Conservation (phyloP, 64 coral and sea anemone genomes). For the Dendrophyllia cribrosa region DNA sequence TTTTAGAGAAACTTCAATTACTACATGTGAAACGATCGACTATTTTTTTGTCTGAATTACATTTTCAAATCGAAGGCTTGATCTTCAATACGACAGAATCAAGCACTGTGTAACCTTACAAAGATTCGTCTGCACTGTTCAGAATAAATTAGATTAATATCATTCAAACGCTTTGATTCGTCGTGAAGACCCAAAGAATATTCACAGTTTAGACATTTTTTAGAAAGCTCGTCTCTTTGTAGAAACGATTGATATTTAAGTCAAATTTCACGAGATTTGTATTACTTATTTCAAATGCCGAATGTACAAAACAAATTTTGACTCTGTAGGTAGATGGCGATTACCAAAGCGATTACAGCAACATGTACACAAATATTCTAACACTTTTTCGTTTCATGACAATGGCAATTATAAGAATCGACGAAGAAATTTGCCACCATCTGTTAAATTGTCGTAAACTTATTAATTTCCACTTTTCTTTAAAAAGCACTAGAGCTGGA, state of each 20-base stretch:
- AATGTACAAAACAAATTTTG: not conserved
- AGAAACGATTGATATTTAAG: not conserved
- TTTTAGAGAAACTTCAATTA: not conserved
- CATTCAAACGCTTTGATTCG: not conserved
- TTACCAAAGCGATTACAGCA: too few relatives aligned
- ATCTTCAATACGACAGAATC: not conserved
- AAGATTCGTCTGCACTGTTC: not conserved
- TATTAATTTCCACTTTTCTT: slow-evolving; percentile 51
- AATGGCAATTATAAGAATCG: slow-evolving; percentile 1
- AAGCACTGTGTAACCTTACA: not conserved
- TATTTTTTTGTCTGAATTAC: not conserved
- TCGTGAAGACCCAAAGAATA: not conserved
- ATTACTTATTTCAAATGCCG: not conserved
- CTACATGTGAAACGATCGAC: not conserved
- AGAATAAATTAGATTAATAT: slow-evolving; percentile 28
- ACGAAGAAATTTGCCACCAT: not conserved
- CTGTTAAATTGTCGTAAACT: not conserved
- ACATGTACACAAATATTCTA: not conserved
- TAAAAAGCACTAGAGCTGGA: slow-evolving; percentile 38
- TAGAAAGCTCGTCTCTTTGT: not conserved
- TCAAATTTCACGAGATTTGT: not conserved
- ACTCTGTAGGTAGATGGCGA: not conserved
- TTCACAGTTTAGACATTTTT: not conserved
- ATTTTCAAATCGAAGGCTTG: not conserved
- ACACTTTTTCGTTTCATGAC: not conserved